A percentile compares a stretch with the other conserved stretches of the same genome.
These are phyloP conservation scores for Lemur catta DNA, from an alignment of 2,797 vertebrate species.

Conservation along the genomic window DNA sequence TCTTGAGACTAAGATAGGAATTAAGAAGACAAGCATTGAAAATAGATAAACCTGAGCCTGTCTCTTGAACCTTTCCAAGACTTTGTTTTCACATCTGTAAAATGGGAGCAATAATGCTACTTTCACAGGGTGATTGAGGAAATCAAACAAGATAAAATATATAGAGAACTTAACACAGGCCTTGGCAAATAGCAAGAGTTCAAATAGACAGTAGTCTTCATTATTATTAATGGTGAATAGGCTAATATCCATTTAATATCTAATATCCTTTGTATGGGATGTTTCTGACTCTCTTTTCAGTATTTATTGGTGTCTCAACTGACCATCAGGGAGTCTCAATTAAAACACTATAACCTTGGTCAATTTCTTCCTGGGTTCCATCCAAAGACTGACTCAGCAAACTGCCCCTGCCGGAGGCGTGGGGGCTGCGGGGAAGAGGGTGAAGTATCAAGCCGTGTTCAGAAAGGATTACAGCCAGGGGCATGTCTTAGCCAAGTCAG, in stretches of 20 bases:
- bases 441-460: background rate
- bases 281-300: slow-evolving; percentile 4
- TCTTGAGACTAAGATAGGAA: background rate
- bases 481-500: background rate
- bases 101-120: background rate
- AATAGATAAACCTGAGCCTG: background rate
- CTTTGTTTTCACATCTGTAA: background rate
- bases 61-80: background rate
- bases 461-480: background rate
- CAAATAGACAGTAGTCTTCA: background rate
- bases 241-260: background rate
- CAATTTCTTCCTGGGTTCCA: slow-evolving; percentile 20
- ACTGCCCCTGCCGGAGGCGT: no score
- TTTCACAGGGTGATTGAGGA: background rate
- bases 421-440: background rate
- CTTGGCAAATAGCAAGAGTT: background rate
- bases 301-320: slow-evolving; percentile 15
- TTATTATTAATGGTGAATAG: background rate
- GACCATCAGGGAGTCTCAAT: background rate
- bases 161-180: background rate
- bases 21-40: slow-evolving; percentile 29
- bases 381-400: background rate
- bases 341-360: background rate
- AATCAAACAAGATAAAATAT: background rate
- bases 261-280: background rate